Evolutionary conservation across 1,140 invertebrate species (phyloP).

Genomic region (Cepaea nemoralis): DNA sequence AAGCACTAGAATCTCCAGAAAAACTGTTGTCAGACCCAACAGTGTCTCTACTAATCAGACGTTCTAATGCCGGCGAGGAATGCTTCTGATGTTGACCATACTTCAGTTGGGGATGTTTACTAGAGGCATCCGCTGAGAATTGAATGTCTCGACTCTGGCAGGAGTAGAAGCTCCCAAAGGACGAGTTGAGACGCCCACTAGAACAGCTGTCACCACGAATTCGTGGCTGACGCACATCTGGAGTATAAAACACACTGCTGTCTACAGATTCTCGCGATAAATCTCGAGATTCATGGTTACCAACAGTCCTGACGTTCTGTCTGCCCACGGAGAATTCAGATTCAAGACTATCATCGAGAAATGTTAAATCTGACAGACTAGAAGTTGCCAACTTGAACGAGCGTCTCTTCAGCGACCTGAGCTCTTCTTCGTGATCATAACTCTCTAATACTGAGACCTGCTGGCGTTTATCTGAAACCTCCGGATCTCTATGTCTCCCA

Average conservation of each 20-base stretch:
- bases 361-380: conserved; percentile 24
- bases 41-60: not conserved
- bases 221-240: not conserved
- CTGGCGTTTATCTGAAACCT: not conserved
- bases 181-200: not conserved
- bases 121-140: not conserved
- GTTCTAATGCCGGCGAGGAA: not conserved
- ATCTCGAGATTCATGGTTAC: no score
- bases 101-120: not conserved
- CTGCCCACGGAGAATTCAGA: not conserved
- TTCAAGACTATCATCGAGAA: not conserved
- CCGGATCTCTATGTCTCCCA: not conserved
- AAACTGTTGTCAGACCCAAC: not conserved
- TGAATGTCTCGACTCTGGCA: not conserved
- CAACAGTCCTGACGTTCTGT: not conserved
- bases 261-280: not conserved
- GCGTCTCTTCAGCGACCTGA: not conserved
- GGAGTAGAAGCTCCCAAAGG: conserved; percentile 36
- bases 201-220: not conserved
- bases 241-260: not conserved
- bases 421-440: not conserved
- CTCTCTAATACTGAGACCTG: not conserved
- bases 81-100: no score
- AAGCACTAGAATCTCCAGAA: not conserved
- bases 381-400: conserved; percentile 20